phyloP scores from a whole-genome alignment of 2,797 vertebrate species.

The Lacerta bilineata region DNA sequence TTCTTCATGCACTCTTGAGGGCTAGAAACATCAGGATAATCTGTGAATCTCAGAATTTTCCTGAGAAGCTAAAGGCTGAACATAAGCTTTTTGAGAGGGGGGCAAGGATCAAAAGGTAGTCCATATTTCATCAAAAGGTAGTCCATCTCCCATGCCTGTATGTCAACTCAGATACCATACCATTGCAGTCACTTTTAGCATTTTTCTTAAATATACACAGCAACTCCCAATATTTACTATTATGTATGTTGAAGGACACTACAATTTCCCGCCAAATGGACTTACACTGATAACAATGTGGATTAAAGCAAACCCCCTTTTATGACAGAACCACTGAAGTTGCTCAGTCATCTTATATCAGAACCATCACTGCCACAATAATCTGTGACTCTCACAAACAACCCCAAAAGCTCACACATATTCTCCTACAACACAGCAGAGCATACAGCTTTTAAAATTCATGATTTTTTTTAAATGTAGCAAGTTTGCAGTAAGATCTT shows the following conservation, averaged over 20 bases:
- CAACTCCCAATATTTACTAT: not conserved
- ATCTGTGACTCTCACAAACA: not conserved
- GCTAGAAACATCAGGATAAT: constrained; percentile 14
- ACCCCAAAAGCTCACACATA: not conserved
- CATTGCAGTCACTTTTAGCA: not conserved
- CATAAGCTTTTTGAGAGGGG: not conserved
- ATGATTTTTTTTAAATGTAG: not conserved
- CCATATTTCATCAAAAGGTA: not conserved
- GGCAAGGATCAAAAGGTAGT: not conserved
- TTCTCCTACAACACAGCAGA: not conserved
- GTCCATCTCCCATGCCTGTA: not conserved
- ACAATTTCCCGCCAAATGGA: not conserved
- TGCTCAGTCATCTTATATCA: not conserved
- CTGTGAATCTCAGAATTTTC: not conserved
- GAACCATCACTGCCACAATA: not conserved
- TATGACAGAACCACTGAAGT: not conserved
- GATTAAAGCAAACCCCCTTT: not conserved
- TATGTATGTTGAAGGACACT: not conserved
- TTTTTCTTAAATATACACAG: not conserved
- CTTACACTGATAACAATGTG: not conserved
- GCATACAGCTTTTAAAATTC: not conserved
- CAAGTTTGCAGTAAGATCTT: constrained; percentile 23
- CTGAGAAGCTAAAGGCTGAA: not conserved
- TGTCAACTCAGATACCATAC: not conserved
- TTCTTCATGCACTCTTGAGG: not conserved